These are phyloP conservation scores for Cataglyphis livida DNA, from an alignment of 2,888 invertebrate species.

Conservation along the genomic window DNA sequence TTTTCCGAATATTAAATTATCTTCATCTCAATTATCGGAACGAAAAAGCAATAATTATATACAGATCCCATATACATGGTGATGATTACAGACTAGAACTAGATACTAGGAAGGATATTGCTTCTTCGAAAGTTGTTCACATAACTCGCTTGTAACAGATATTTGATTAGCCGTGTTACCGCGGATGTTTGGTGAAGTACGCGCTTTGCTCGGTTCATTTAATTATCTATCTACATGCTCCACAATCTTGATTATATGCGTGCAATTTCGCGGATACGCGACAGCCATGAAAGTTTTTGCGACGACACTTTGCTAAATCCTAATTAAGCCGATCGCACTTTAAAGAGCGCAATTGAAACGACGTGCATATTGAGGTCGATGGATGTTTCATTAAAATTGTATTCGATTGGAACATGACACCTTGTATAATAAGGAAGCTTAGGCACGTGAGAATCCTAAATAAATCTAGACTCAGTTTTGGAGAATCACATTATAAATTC, in stretches of 20 bases:
- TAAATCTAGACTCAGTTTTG: background rate
- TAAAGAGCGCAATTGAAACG: background rate
- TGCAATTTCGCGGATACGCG: constrained; percentile 15
- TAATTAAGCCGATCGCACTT: background rate
- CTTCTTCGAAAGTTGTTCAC: constrained; percentile 54
- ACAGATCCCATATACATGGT: background rate
- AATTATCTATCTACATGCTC: constrained; percentile 24
- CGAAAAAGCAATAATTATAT: background rate
- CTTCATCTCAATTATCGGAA: background rate
- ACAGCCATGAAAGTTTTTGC: constrained; percentile 18
- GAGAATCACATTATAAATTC: background rate
- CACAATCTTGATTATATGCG: constrained; percentile 37
- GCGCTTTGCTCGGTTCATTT: constrained; percentile 43
- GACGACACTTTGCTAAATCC: background rate
- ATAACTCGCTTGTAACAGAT: constrained; percentile 56
- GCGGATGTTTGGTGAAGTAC: constrained; percentile 39
- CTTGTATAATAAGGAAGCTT: background rate
- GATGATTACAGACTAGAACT: constrained; percentile 5
- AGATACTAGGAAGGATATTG: constrained; percentile 23
- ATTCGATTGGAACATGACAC: background rate
- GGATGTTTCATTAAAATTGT: background rate
- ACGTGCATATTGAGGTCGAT: background rate
- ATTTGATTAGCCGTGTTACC: constrained; percentile 55
- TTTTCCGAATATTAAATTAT: constrained; percentile 11
- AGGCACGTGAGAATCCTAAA: background rate